Evolutionary conservation across 1,140 invertebrate genomes (phyloP), one percentile per base, ranked within the genome.

Genomic region (Megathymus violae): DNA sequence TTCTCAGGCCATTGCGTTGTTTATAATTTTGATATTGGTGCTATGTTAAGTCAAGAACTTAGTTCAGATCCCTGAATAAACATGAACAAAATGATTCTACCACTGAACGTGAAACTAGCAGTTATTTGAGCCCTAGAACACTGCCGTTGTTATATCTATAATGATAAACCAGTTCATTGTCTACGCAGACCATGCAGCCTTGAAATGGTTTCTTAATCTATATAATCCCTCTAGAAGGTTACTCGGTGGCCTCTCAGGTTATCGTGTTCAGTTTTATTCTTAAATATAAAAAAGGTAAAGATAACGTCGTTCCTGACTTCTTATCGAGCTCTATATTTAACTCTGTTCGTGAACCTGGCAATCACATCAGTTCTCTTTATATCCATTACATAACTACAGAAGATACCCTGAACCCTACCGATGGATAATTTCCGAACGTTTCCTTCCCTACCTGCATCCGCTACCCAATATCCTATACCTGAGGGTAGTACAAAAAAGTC

Each of bases 141-240:
- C 19, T 69, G 67, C 62, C 50, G 58, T 11, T 69, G 67, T 31
- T 69, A 69, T 51, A 31, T 69, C 1, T 62, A 69, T 11, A 69
- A 64, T 15, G 67, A 62, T 5, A 43, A 62, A 47, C n/a, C 3
- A 13, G 4, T 67, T 63, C 31, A 52, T 51, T 13, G 19, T 69
- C 5, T 69, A 58, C 9, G 76, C 73, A 6, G 74, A 82, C 19
- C 78, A 79, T 54, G 40, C 66, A 4, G 67, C 67, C 9, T 27
- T 81, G 2, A 64, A 74, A 36, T 76, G 79, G 75, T 67, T 82
- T n/a, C 62, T 80, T 38, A 51, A 34, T 15, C 9, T 61, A 11
- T 47, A 9, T 25, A 69, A 70, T 41, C 67, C 67, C n/a, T 47
- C 67, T 17, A 64, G 63, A 34, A 51, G 68, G 22, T 14, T 70